Base-by-base conservation (phyloP, 2,888 invertebrate genomes). In the Glyphotaelius pellucidus region DNA sequence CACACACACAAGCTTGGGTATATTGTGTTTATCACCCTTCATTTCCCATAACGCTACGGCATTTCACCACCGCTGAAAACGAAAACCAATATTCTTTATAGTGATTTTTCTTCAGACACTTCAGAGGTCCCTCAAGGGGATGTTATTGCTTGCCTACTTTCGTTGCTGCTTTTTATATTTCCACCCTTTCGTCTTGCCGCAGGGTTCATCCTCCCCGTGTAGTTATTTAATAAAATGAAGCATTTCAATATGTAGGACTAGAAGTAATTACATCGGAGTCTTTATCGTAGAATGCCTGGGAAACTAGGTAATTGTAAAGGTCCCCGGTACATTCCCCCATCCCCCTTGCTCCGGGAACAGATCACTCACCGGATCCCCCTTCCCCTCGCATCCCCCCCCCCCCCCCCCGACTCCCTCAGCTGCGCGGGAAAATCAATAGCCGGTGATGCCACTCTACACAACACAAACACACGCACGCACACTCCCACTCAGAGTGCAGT, bases 341-440 rank as follows among this genome's bases (percentile, higher is more conserved):
- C 25, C 67, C n/a, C 67, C 79, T n/a, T 79, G 31, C 32, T 32
- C 79, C 79, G 31, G 31, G 67, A 12, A 25, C 79, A 67, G 86
- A 86, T 86, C 86, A 86, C 86, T 86, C 86, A 30, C 80, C 84
- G 42, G 9, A 67, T 84, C 92, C 84, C 79, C 88, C 80, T 32
- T 67, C 32, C 80, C 67, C 67, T 79, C 25, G 87, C 30, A 47
- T 35, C 81, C 88, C 81, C 85, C 84, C 92, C 25, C 83, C 30
- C 35, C 30, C 81, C 88, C 81, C 30, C 90, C 80, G 32, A 25
- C 30, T 38, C n/a, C 84, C 91, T 15, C 42, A 79, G 83, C 89
- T 80, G 84, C 92, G 87, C 52, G 47, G 91, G 93, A 92, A 93
- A 93, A 93, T 93, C 93, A 92, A 93, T 93, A 93, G 85, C 91